Base-by-base conservation (phyloP, 92 coral and sea anemone species). In the Bergia sp. region DNA sequence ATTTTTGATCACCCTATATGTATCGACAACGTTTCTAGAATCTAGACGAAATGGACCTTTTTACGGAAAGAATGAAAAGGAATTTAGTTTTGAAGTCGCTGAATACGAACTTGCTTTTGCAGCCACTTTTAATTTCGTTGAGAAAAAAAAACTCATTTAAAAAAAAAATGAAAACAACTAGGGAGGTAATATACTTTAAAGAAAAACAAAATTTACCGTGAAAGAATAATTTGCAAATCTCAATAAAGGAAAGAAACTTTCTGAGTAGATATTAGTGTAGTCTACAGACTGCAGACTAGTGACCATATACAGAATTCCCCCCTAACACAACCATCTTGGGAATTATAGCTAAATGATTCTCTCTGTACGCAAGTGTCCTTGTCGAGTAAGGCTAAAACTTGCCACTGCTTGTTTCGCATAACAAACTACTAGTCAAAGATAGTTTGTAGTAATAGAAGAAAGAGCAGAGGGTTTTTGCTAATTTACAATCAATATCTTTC, bases 111-210 rank as follows among this genome's bases (percentile, higher is more conserved):
- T 9, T 76, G 80, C 1, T 29, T 42, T 61, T 61, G 29, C 23
- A 23, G 69, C 69, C 29, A 44, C 1, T 76, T 57, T 40, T 81
- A 81, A 81, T 81, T 81, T 45, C 65, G 82, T 49, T 10, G 29
- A 61, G 69, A 13, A 61, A 61, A 47, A 47, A 29, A 61, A 61
- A 61, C 69, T 61, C 6, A 61, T 2, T 61, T 61, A 61, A 61
- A 61, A 61, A 6, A 6, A 41, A 81, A 81, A 81, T 16, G 11
- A 81, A 81, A 81, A 81, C 41, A 61, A 81, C 69, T 55, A 7
- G 72, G 11, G 13, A 61, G 45, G 15, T 50, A 79, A 79, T 79
- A 58, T 45, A 58, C 45, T 18, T 61, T 61, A 12, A 76, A 76
- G 23, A 53, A 42, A 76, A 76, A 76, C 80, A 76, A 76, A 76